Percentiles rank a stretch among this genome's conserved stretches.
phyloP scores from a whole-genome alignment of 2,888 invertebrate genomes.

The Ptychoptera albimana region DNA sequence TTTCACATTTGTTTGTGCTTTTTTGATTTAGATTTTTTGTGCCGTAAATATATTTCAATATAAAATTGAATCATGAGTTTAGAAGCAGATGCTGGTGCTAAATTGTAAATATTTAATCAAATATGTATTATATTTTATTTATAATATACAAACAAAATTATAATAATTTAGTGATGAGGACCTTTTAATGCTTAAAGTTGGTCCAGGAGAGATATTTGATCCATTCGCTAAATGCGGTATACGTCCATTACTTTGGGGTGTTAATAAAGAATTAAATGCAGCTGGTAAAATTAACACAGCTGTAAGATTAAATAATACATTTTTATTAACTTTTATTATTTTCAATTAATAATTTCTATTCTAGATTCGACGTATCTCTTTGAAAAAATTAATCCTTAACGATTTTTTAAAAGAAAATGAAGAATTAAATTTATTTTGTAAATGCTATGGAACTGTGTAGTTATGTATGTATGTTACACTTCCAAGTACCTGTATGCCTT shows the following conservation, averaged over 20 bases:
- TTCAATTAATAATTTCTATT: background rate
- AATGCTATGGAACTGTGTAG: background rate
- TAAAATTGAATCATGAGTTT: background rate
- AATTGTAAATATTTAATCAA: background rate
- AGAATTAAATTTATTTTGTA: background rate
- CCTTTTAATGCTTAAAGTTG: background rate
- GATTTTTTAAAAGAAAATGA: background rate
- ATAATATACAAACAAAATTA: background rate
- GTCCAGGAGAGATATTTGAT: constrained; percentile 1
- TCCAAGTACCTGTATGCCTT: too few relatives aligned
- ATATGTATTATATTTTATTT: background rate
- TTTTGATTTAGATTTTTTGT: too few relatives aligned
- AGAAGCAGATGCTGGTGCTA: constrained; percentile 3
- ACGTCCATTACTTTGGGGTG: background rate
- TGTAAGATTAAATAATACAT: background rate
- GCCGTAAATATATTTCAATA: too few relatives aligned
- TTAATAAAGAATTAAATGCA: constrained; percentile 2
- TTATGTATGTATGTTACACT: too few relatives aligned
- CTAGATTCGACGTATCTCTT: constrained; percentile 1
- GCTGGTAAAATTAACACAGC: background rate
- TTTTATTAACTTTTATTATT: background rate
- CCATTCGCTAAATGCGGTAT: constrained; percentile 1
- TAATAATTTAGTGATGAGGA: constrained; percentile 2
- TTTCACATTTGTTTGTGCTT: too few relatives aligned
- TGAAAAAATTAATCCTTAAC: background rate